These are phyloP conservation scores for Drosophila anceps DNA, from an alignment of 2,888 invertebrate genomes.

Conservation along the genomic window DNA sequence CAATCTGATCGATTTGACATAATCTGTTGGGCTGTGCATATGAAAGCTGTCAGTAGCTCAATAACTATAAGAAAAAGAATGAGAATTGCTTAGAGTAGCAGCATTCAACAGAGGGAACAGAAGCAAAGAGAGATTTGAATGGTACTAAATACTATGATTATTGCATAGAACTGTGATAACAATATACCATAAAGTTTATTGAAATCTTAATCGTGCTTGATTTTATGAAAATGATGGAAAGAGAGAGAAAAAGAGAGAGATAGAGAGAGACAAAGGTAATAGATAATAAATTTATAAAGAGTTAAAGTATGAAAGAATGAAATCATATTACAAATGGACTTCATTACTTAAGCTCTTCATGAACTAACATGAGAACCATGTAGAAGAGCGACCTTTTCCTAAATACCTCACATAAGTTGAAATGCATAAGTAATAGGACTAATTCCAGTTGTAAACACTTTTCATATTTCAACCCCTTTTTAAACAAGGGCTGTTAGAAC, in stretches of 20 bases:
- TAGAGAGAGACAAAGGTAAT: not conserved
- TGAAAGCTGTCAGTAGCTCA: not conserved
- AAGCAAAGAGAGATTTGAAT: not conserved
- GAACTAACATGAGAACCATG: not conserved
- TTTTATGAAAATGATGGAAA: not conserved
- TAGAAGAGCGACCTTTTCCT: not conserved
- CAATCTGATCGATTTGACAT: conserved; percentile 32
- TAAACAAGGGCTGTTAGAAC: not conserved
- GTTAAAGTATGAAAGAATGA: not conserved
- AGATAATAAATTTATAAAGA: no score
- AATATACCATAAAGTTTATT: not conserved
- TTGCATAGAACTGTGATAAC: not conserved
- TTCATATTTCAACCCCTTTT: not conserved
- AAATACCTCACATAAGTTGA: not conserved
- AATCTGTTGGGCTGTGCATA: conserved; percentile 11
- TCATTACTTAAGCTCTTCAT: not conserved
- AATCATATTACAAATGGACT: not conserved
- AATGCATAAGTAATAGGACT: conserved; percentile 1
- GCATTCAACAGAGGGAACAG: not conserved
- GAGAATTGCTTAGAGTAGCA: conserved; percentile 2
- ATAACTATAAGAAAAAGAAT: not conserved
- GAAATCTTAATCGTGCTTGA: not conserved
- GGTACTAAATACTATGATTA: not conserved
- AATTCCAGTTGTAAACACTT: conserved; percentile 12
- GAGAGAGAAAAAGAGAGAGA: not conserved